phyloP scores from a whole-genome alignment of 2,113 vertebrate genomes.

The Anolis sagrei region DNA sequence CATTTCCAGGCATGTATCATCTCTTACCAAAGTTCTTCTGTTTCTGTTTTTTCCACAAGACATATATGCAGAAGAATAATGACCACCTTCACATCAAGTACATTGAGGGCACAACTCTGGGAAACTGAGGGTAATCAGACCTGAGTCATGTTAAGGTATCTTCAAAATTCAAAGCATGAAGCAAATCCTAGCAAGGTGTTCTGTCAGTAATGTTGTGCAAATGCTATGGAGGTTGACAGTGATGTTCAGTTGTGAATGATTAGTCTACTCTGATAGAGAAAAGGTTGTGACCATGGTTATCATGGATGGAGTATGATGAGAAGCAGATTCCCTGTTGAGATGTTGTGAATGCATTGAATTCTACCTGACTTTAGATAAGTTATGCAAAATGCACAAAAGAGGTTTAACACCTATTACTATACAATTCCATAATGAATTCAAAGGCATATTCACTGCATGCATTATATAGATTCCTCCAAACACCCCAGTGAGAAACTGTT shows the following conservation, averaged over 20 bases:
- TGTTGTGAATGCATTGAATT: too few species aligned
- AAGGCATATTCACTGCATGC: too few species aligned
- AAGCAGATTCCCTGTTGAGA: too few species aligned
- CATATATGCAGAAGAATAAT: background rate
- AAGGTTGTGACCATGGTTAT: background rate
- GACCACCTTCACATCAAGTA: background rate
- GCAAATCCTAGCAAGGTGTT: background rate
- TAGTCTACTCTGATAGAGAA: background rate
- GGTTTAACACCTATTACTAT: too few species aligned
- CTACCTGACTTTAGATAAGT: too few species aligned
- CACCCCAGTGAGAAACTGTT: too few species aligned
- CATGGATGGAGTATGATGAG: background rate
- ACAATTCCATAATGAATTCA: too few species aligned
- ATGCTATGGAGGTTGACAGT: background rate
- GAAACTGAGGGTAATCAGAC: background rate
- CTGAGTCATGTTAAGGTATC: background rate
- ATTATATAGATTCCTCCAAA: too few species aligned
- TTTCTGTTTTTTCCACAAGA: background rate
- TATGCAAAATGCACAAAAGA: too few species aligned
- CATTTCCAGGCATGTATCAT: background rate
- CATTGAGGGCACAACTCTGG: background rate
- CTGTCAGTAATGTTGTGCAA: background rate
- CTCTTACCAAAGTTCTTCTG: background rate
- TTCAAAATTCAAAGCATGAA: background rate
- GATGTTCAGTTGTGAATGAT: background rate